Base-by-base conservation (phyloP, 1,140 invertebrate species). In the Procambarus clarkii region DNA sequence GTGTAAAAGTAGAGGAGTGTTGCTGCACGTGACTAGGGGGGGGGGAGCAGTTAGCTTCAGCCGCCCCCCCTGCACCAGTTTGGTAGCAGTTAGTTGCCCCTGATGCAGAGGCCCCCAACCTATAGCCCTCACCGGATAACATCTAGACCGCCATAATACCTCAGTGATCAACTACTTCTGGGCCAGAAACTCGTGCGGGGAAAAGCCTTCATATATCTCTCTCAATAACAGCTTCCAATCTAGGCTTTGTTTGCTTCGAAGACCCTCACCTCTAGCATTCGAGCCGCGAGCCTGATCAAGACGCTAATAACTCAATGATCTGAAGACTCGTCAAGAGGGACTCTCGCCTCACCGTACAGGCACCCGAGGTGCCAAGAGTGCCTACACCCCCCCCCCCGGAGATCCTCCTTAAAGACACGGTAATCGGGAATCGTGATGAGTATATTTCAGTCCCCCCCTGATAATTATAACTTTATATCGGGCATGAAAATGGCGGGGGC, bases 281-380 rank as follows among this genome's bases (percentile, higher is more conserved):
- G 60, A 64, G 13, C 60, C 60, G 2, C 60, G 54, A 64, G 8
- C 18, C 15, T 64, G 60, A 64, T 64, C 60, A 64, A 64, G 60
- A 64, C 60, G 60, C 60, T 64, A 64, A 64, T 64, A 64, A 64
- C 60, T 64, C 60, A 64, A 64, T 64, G 60, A 64, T 64, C 18
- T 4, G 15, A 64, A 2, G 60, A 11, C 18, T 5, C 60, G 2
- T 13, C 60, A 21, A 4, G 15, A 5, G 60, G 60, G 60, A 64
- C 4, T 21, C 21, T 21, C 60, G 3, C 60, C 60, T 64, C 60
- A 2, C 4, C 13, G 60, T 18, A 21, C 60, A 18, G 60, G 21
- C 1, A 18, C 11, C 4, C 11, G 13, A 64, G 21, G 18, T 11
- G 15, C 21, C 60, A 64, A 4, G 13, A 64, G 13, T 15, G 13